Conservation (phyloP, 1,140 invertebrate genomes). For the Papilio polyxenes region DNA sequence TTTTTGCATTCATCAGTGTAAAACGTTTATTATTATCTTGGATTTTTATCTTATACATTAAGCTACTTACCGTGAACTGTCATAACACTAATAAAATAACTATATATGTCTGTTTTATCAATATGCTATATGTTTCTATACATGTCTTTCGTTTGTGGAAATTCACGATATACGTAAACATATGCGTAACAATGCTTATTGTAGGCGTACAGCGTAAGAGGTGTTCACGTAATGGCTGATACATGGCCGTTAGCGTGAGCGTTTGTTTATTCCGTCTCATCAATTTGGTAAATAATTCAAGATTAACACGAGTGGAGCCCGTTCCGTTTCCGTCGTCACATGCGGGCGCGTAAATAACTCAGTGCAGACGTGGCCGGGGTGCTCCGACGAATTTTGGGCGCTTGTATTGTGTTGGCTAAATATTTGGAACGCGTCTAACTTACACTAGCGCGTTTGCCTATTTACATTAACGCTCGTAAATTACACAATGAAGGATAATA, state of each 20-base stretch:
- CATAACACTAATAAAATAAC: no score
- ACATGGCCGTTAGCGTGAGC: constrained; percentile 37
- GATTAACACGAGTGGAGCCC: constrained; percentile 47
- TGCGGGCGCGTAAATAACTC: constrained; percentile 77
- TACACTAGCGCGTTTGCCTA: constrained; percentile 1
- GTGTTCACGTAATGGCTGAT: constrained; percentile 44
- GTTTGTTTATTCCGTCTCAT: constrained; percentile 41
- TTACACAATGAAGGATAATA: not conserved
- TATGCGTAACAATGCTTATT: constrained; percentile 9
- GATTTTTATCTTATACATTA: no score
- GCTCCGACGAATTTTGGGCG: not conserved
- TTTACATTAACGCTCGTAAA: constrained; percentile 13
- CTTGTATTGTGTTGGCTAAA: constrained; percentile 13
- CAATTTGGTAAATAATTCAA: constrained; percentile 53
- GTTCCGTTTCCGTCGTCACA: constrained; percentile 67
- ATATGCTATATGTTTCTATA: not conserved
- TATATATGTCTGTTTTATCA: no score
- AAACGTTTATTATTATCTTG: no score
- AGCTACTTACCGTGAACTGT: no score
- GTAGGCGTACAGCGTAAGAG: not conserved
- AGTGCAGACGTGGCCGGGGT: constrained; percentile 53
- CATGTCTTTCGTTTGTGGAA: not conserved
- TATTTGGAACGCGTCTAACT: constrained; percentile 23
- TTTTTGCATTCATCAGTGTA: no score
- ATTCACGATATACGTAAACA: not conserved